Evolutionary conservation across 2,113 vertebrate genomes (phyloP), one percentile per base, ranked within the genome.

Genomic region (Campylomormyrus numenius): DNA sequence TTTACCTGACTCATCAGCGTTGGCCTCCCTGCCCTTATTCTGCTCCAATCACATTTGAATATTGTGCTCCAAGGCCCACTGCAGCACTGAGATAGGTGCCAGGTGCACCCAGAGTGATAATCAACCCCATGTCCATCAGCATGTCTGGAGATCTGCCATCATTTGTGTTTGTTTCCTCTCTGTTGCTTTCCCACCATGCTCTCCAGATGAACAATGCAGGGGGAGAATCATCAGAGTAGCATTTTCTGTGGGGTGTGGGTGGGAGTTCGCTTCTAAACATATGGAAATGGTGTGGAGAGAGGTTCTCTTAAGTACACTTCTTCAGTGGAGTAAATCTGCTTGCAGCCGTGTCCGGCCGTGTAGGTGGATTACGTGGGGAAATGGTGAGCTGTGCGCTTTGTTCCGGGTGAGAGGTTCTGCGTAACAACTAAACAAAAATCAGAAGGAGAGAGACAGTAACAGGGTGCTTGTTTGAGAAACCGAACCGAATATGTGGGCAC

Each of bases 41-140:
- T 31, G 10, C 7, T 31, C 62, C 49, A 83, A 62, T 88, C 31
- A 62, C 58, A 88, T 90, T 62, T 88, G 52, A 58, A 90, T 84
- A 88, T 50, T 35, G 52, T 62, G 45, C 62, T 85, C 24, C 9
- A 52, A 62, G 87, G 83, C 74, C 52, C 19, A 11, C 86, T 88
- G 90, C 52, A 39, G 87, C 70, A 80, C 9, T 52, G 77, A 84
- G 74, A 88, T 84, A 11, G 86, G 56, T 52, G 35, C 49, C 53
- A 58, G 50, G 39, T 50, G 17, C 87, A 39, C 48, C n/a, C 42
- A 21, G 87, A 80, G 74, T 46, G 49, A 83, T 88, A 90, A 77
- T 48, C 70, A 88, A 88, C 88, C 48, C 13, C n/a, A 5, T 35
- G 50, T 84, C 90, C 87, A 46, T 88, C 87, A 48, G 8, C 48